A percentile compares a stretch with the other conserved stretches of the same genome.
Evolutionary conservation across 2,888 invertebrate species (phyloP).

Genomic region (Tiliacea aurago): DNA sequence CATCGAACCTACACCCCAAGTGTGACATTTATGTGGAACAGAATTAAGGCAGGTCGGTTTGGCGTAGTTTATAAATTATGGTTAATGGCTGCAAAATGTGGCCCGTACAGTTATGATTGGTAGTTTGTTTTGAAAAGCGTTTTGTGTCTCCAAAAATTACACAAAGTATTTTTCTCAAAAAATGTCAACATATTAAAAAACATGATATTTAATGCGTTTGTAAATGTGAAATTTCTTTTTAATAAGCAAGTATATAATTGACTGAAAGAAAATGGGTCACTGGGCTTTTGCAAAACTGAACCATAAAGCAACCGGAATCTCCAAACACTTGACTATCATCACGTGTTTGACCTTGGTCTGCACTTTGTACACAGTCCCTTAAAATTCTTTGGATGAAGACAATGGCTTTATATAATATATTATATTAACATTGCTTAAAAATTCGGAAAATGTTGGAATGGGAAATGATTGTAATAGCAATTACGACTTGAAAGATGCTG

Average conservation of each 20-base stretch:
- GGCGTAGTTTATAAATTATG: slow-evolving; percentile 30
- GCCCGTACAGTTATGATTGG: slow-evolving; percentile 28
- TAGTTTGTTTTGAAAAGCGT: slow-evolving; percentile 8
- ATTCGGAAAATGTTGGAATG: background rate
- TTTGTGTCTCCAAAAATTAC: background rate
- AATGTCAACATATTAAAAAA: too few relatives aligned
- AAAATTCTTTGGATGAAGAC: background rate
- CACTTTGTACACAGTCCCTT: too few relatives aligned
- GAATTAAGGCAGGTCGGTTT: slow-evolving; percentile 65
- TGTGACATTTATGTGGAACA: slow-evolving; percentile 68
- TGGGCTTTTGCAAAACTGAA: background rate
- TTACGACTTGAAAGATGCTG: background rate
- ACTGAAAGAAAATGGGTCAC: slow-evolving; percentile 7
- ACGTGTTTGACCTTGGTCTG: background rate
- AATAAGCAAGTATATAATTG: too few relatives aligned
- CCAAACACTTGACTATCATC: background rate
- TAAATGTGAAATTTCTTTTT: background rate
- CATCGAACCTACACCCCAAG: slow-evolving; percentile 81
- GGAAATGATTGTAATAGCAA: background rate
- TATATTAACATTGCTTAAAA: background rate
- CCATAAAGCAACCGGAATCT: background rate
- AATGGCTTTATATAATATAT: too few relatives aligned
- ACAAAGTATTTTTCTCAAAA: background rate
- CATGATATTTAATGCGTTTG: background rate
- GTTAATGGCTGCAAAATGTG: slow-evolving; percentile 37